phyloP scores from a whole-genome alignment of 2,797 vertebrate genomes.

The Danio choprae region DNA sequence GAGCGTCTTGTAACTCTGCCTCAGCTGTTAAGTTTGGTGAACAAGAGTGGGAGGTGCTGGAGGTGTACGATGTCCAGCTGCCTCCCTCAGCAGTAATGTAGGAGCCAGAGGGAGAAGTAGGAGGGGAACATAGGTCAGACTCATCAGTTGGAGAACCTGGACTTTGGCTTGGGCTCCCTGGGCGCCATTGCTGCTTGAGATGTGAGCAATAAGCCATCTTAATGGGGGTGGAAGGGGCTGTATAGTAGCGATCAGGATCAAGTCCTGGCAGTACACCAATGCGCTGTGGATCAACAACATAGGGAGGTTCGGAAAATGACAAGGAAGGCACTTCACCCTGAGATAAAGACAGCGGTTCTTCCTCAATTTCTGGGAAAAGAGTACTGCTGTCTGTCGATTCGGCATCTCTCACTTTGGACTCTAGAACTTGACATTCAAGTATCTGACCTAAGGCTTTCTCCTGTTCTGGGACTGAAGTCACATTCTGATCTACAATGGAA shows the following conservation, averaged over 20 bases:
- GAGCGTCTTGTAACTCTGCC: constrained; percentile 82
- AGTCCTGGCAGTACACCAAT: constrained; percentile 74
- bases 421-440: constrained; percentile 57
- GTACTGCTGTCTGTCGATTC: constrained; percentile 63
- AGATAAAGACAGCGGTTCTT: constrained; percentile 74
- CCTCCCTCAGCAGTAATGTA: constrained; percentile 94
- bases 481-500: constrained; percentile 55
- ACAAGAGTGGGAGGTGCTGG: constrained; percentile 88
- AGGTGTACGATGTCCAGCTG: constrained; percentile 90
- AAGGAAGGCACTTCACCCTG: constrained; percentile 91
- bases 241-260: constrained; percentile 90
- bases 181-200: constrained; percentile 75
- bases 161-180: constrained; percentile 75
- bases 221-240: constrained; percentile 91
- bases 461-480: constrained; percentile 37
- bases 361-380: constrained; percentile 62
- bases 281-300: constrained; percentile 75
- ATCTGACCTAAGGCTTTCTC: constrained; percentile 60
- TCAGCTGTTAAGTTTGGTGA: constrained; percentile 88
- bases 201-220: constrained; percentile 78
- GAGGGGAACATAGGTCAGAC: constrained; percentile 85
- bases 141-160: constrained; percentile 81
- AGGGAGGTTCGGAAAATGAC: constrained; percentile 81
- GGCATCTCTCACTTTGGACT: constrained; percentile 63
- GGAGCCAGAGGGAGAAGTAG: constrained; percentile 93